Conservation (phyloP, 1,140 invertebrate genomes). For the Eupeodes corollae region DNA sequence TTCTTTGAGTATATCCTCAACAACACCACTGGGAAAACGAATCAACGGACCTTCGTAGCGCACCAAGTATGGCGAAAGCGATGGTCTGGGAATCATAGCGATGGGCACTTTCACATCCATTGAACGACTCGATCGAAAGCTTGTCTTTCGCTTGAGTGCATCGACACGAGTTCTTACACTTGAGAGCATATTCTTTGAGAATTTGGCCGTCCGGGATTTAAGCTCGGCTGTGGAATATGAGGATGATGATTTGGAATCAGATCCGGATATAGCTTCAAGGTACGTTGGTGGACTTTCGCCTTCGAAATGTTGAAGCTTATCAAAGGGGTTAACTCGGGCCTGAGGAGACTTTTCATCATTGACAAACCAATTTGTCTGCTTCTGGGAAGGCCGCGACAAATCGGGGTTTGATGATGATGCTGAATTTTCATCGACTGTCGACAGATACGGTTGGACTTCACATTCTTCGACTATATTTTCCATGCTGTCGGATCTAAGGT, state of each 20-base stretch:
- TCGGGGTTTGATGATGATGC: constrained; percentile 10
- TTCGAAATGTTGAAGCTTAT: constrained; percentile 16
- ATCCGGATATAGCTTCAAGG: constrained; percentile 22
- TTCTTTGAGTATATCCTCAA: constrained; percentile 43
- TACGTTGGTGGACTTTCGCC: constrained; percentile 32
- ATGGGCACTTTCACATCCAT: constrained; percentile 20
- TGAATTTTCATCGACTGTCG: constrained; percentile 14
- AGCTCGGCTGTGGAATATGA: constrained; percentile 20
- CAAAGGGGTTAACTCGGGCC: constrained; percentile 6
- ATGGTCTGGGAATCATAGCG: constrained; percentile 32
- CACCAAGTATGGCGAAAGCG: constrained; percentile 22
- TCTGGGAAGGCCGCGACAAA: constrained; percentile 13
- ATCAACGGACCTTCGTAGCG: constrained; percentile 31
- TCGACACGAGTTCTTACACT: constrained; percentile 26
- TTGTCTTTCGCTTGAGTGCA: constrained; percentile 26
- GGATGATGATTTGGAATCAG: constrained; percentile 19
- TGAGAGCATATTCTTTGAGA: constrained; percentile 5
- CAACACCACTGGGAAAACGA: constrained; percentile 37
- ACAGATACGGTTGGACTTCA: constrained; percentile 15
- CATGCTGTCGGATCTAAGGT: constrained; percentile 24
- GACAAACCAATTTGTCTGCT: constrained; percentile 33
- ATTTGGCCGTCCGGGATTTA: constrained; percentile 10
- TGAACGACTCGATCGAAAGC: constrained; percentile 14
- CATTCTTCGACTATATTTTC: constrained; percentile 21
- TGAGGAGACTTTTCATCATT: constrained; percentile 6